Evolutionary conservation across 2,888 invertebrate genomes (phyloP), one percentile per base, ranked within the genome.

Genomic region (Polietes domitor): DNA sequence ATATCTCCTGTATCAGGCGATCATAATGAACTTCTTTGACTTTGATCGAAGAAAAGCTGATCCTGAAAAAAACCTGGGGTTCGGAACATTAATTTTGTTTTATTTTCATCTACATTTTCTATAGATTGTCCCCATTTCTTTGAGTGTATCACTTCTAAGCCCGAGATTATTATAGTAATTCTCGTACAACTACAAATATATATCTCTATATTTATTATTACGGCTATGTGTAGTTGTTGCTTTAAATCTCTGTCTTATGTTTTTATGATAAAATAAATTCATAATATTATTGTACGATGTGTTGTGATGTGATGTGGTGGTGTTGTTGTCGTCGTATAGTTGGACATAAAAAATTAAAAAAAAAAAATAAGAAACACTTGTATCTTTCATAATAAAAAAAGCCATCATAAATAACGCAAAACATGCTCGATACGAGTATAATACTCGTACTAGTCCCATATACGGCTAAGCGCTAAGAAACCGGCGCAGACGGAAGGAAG

Each of bases 341-440:
- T 19, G 43, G 43, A 65, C 70, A 78, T 55, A 65, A 73, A 53
- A 21, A 43, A 28, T 21, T 12, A 17, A 53, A 53, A 2, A 53
- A 17, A 15, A 68, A 61, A 80, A 80, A 78, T 76, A 78, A 81
- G 80, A 80, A 86, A 85, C 85, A 85, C 86, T 86, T 86, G 86
- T 86, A 85, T 80, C 83, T 83, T 85, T 83, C 83, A 86, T 81
- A 86, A 84, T 78, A 65, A 79, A 81, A 76, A 73, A 70, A 73
- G 63, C 65, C 80, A 85, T 85, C 85, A 85, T 86, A 86, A 85
- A 85, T 85, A 86, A 86, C 80, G 80, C 65, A 75, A 85, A 85
- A 85, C 85, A 86, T 83, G 85, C 77, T 71, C 53, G 76, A 81
- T 76, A 80, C 71, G 28, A 61, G 28, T 61, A 43, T 26, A 12